Evolutionary conservation across 2,888 invertebrate genomes (phyloP).

Genomic region (Drosophila hamatofila): DNA sequence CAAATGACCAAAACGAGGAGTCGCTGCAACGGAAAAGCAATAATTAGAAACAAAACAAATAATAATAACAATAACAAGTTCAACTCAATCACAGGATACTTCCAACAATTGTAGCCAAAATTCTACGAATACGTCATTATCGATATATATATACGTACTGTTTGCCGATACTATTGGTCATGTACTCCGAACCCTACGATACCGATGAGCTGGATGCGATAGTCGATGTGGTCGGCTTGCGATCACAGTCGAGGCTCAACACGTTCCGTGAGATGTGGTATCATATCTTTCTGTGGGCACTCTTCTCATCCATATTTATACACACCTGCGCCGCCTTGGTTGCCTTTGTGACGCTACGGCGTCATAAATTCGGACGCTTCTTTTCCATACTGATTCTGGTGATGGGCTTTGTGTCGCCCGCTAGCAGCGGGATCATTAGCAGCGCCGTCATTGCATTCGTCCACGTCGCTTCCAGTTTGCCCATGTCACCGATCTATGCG

Average conservation of each 20-base stretch:
- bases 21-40: slow-evolving; percentile 65
- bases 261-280: slow-evolving; percentile 98
- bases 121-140: slow-evolving; percentile 4
- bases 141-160: slow-evolving; percentile 4
- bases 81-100: slow-evolving; percentile 27
- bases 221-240: slow-evolving; percentile 89
- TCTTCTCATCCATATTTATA: slow-evolving; percentile 96
- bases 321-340: slow-evolving; percentile 96
- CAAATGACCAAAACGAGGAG: slow-evolving; percentile 39
- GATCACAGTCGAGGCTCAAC: slow-evolving; percentile 88
- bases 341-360: slow-evolving; percentile 95
- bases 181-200: slow-evolving; percentile 83
- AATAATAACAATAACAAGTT: slow-evolving; percentile 8
- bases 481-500: slow-evolving; percentile 96
- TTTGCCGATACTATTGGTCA: slow-evolving; percentile 53
- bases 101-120: slow-evolving; percentile 34
- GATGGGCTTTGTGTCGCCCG: slow-evolving; percentile 95
- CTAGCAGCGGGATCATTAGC: slow-evolving; percentile 94
- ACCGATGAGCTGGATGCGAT: slow-evolving; percentile 88
- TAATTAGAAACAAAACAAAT: slow-evolving; percentile 54
- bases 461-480: slow-evolving; percentile 94
- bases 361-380: slow-evolving; percentile 97
- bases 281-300: slow-evolving; percentile 97
- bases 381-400: slow-evolving; percentile 94
- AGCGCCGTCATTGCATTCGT: slow-evolving; percentile 98